Conservation (phyloP, 2,888 invertebrate species). For the Tenthredo scrophulariae region DNA sequence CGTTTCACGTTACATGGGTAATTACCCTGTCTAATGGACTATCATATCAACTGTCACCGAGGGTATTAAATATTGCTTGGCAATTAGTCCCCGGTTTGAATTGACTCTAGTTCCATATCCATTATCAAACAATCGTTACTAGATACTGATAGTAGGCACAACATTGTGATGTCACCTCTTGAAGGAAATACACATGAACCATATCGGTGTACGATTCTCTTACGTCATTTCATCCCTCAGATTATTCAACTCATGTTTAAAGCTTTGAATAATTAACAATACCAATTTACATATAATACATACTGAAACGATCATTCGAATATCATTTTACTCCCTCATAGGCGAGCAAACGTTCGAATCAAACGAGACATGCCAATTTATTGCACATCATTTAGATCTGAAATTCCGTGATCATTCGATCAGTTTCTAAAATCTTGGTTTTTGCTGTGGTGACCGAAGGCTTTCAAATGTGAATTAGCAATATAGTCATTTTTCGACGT, state of each 20-base stretch:
- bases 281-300: too few species aligned
- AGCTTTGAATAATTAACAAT: too few species aligned
- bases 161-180: background rate
- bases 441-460: too few species aligned
- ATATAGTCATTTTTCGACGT: background rate
- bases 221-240: background rate
- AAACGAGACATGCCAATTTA: too few species aligned
- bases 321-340: too few species aligned
- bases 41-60: slow-evolving; percentile 36
- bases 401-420: too few species aligned
- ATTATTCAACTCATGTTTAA: background rate
- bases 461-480: background rate
- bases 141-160: background rate
- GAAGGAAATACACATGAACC: background rate
- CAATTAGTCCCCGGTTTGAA: slow-evolving; percentile 25
- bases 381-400: too few species aligned
- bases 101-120: slow-evolving; percentile 26
- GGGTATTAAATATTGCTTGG: slow-evolving; percentile 42
- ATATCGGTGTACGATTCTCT: background rate
- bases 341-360: too few species aligned
- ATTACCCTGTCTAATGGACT: slow-evolving; percentile 44
- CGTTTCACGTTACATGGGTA: slow-evolving; percentile 42
- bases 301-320: too few species aligned
- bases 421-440: too few species aligned
- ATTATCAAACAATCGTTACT: slow-evolving; percentile 16